Base-by-base conservation (phyloP, 2,113 vertebrate species). In the Prionailurus viverrinus region DNA sequence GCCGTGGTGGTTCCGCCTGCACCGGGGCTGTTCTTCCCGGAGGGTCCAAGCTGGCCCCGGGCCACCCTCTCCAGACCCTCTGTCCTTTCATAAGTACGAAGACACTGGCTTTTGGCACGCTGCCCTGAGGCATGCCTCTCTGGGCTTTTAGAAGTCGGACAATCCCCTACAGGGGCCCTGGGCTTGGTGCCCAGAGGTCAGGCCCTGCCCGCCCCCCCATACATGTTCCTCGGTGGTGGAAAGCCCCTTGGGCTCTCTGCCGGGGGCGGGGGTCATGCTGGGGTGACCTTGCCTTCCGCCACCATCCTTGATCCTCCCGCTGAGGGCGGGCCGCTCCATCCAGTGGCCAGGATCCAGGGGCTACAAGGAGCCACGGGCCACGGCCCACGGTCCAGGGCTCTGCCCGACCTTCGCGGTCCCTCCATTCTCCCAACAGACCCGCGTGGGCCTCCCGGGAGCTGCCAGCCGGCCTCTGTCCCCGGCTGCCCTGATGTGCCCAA, bases 221-320 rank as follows among this genome's bases (percentile, higher is more conserved):
- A 19, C 31, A 5, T 1, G 36, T 3, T 7, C 53, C 16, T 76
- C 9, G 0, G 1, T 13, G 33, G 12, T 1, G n/a, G 71, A 65
- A 3, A 39, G 39, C 39, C 80, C 88, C 85, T 14, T 51, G 8
- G 61, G 51, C 11, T 31, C 0, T 1, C 71, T 3, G 31, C 48
- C 2, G 9, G 53, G 78, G 36, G 8, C 2, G 7, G 65, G 10
- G 81, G 81, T 16, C 9, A 4, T 12, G 63, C 78, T 33, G 82
- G 51, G 13, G 36, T 39, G 23, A 7, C 27, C 69, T 76, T 19
- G 41, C n/a, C 48, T 55, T 33, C 65, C 2, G 0, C 4, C 53
- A 9, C 18, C 25, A 27, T 5, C 31, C 36, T 19, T 1, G 11
- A 4, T 1, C 27, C 36, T 68, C 16, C 69, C 25, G 5, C 16